Base-by-base conservation (phyloP, 2,888 invertebrate genomes). In the Zygaena filipendulae region DNA sequence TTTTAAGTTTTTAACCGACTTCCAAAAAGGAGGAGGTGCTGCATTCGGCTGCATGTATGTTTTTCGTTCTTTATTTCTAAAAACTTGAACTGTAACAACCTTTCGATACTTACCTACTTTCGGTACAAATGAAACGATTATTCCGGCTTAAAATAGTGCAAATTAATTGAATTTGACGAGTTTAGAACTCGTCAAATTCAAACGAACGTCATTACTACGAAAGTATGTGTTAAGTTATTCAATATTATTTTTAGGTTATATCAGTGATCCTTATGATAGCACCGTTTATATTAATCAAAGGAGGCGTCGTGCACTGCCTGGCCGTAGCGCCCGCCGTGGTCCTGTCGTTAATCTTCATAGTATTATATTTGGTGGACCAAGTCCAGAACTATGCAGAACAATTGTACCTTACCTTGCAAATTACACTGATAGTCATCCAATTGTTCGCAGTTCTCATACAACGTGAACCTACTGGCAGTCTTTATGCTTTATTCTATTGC, bases 311-410 rank as follows among this genome's bases (percentile, higher is more conserved):
- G 45, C 64, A 74, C 52, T 75, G 75, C 52, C 39, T 74, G 45
- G 64, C 70, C 29, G 59, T 61, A 34, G 57, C 74, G 9, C 75
- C 72, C 19, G 69, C 71, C 13, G 57, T 75, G 35, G 47, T 72
- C 34, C 42, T 74, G 43, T 70, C 75, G 3, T 27, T 70, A 31
- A 64, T 74, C 50, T 72, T 74, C 54, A 38, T 68, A 52, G 48
- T 74, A 38, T 52, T 75, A 27, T 74, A 75, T 47, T 52, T 75
- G 52, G 71, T 72, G 60, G 77, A 75, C 41, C 77, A 74, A 62
- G 71, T 69, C 28, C 70, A 74, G 35, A 59, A 62, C 38, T 38
- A 69, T 39, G 72, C 72, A 3, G 77, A 75, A 48, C 71, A 75
- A 46, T 42, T 74, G 22, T 75, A 69, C 36, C 40, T 75, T 30